phyloP scores from a whole-genome alignment of 2,888 invertebrate species.

The Cephonodes hylas region DNA sequence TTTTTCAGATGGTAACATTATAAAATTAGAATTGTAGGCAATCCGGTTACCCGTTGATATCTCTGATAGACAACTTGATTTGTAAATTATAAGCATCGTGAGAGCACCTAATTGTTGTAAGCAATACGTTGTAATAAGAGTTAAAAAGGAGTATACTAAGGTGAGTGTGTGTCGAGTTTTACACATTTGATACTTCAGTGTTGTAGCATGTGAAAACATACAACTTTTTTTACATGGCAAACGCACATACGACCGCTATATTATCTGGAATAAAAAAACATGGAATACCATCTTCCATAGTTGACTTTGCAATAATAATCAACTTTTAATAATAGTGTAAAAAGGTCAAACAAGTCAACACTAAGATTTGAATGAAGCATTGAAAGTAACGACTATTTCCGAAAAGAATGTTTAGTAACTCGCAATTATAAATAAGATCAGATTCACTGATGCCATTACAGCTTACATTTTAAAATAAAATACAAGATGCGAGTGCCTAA shows the following conservation, averaged over 20 bases:
- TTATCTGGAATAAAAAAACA: background rate
- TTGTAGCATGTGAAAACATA: background rate
- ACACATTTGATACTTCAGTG: background rate
- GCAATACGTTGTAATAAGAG: conserved; percentile 33
- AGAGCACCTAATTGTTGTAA: conserved; percentile 49
- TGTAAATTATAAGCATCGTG: conserved; percentile 25
- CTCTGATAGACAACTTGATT: background rate
- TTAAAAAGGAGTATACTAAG: conserved; percentile 40
- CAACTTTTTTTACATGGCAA: background rate
- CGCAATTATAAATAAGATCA: too few species aligned
- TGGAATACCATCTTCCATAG: too few species aligned
- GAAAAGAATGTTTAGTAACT: too few species aligned
- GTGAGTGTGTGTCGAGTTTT: conserved; percentile 26
- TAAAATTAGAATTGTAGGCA: conserved; percentile 8
- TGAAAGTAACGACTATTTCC: too few species aligned
- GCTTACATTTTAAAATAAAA: too few species aligned
- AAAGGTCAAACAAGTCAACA: too few species aligned
- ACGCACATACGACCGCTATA: background rate
- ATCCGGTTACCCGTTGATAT: background rate
- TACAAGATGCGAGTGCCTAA: background rate
- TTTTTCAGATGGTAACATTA: conserved; percentile 15
- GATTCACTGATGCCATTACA: too few species aligned
- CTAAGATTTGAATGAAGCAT: too few species aligned
- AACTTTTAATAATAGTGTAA: too few species aligned
- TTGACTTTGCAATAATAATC: too few species aligned